A percentile compares a stretch with the other conserved stretches of the same genome.
Evolutionary conservation across 2,888 invertebrate genomes (phyloP).

Genomic region (Pterobdella sp.): DNA sequence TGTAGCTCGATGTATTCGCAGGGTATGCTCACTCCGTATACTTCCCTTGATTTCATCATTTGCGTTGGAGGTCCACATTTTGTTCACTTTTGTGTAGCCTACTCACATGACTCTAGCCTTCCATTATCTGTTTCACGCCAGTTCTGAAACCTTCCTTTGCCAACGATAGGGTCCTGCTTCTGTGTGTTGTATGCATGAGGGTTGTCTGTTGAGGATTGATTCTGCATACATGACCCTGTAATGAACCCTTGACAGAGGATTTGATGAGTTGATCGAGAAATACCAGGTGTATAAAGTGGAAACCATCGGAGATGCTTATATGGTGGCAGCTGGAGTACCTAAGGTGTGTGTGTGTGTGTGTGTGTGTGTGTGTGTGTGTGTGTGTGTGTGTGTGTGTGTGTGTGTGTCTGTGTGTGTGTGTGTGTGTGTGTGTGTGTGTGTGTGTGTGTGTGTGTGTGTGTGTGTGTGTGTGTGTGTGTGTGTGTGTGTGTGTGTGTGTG

Average conservation of each 20-base stretch:
- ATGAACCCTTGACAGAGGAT: constrained; percentile 26
- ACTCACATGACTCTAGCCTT: no score
- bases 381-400: constrained; percentile 19
- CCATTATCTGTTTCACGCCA: no score
- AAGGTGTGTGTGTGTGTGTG: constrained; percentile 12
- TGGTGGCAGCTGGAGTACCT: constrained; percentile 13
- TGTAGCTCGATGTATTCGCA: no score
- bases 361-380: constrained; percentile 24
- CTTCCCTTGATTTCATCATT: no score
- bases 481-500: not conserved
- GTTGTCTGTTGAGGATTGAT: no score
- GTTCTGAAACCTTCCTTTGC: no score
- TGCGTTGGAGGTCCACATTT: no score
- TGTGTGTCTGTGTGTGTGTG: constrained; percentile 14
- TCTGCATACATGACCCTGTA: no score
- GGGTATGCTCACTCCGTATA: no score
- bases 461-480: not conserved
- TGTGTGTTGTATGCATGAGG: no score
- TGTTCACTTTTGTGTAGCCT: no score
- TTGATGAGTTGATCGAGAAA: constrained; percentile 34
- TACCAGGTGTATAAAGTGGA: constrained; percentile 38
- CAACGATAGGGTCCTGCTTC: no score
- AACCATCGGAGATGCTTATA: constrained; percentile 37
- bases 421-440: constrained; percentile 17
- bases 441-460: constrained; percentile 16